Evolutionary conservation across 1,140 invertebrate species (phyloP), one percentile per base, ranked within the genome.

Genomic region (Vanessa atalanta): DNA sequence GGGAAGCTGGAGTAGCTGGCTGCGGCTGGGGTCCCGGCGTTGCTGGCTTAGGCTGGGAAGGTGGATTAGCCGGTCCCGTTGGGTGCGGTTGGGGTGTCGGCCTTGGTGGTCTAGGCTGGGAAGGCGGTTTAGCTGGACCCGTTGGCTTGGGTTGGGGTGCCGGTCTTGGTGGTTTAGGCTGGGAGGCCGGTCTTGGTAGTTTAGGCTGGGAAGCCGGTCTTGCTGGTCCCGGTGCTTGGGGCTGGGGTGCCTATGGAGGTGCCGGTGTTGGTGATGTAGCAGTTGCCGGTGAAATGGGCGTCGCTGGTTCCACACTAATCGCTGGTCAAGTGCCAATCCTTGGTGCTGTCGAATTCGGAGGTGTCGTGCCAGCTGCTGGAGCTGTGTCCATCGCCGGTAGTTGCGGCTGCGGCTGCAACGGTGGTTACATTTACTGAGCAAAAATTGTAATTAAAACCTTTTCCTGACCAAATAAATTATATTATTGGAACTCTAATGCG

Each of bases 211-310:
- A 26, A 13, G 20, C 0, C 3, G 55, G 55, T 8, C 12, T 60
- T 1, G 65, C 72, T 13, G 53, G 65, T 37, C 47, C 57, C 1
- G 20, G 20, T 26, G 55, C 23, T 23, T 4, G 2, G 1, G 3
- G 4, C 12, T 20, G 8, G 26, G 78, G 69, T 3, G 72, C 75
- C 7, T 88, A 86, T 20, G 84, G 84, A 2, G 84, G 84, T 31
- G 72, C 73, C 14, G 86, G 86, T 13, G 69, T 83, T 13, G 86
- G 86, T 43, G 80, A 84, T 37, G 79, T 88, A 5, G 78, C 74
- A 3, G 85, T 87, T 12, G 70, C 75, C 14, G 85, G 86, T 7
- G 85, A 88, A 64, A 79, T 88, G 70, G 85, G 85, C 23, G 86
- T 88, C 12, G 78, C 78, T 65, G 85, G 85, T 61, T 82, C 78